Evolutionary conservation across 2,113 vertebrate species (phyloP).

Genomic region (Phalacrocorax aristotelis): DNA sequence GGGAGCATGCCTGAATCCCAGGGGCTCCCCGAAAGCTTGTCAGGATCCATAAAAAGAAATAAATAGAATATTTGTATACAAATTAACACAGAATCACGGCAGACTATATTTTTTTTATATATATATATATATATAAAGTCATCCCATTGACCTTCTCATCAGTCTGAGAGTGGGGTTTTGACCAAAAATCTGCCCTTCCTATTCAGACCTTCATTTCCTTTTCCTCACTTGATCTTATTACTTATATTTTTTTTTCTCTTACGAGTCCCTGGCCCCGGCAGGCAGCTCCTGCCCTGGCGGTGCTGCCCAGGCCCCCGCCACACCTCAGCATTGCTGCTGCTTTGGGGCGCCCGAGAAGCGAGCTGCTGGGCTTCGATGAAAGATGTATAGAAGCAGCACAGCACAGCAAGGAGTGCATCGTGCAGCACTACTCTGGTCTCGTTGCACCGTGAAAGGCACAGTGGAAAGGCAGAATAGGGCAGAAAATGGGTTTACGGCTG

Average conservation of each 20-base stretch:
- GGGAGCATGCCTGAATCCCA: not conserved
- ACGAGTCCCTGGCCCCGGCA: not conserved
- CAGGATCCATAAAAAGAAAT: not conserved
- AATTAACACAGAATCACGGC: not conserved
- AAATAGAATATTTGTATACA: not conserved
- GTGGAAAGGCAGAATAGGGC: not conserved
- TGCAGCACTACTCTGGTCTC: accelerated
- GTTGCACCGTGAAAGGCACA: not conserved
- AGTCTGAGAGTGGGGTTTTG: not conserved
- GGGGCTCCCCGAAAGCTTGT: not conserved
- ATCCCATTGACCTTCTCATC: no score
- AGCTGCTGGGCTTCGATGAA: not conserved
- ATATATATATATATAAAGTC: not conserved
- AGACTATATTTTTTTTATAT: no score
- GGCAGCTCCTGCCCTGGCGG: not conserved
- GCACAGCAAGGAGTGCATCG: accelerated
- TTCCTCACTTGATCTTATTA: not conserved
- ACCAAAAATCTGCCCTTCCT: not conserved
- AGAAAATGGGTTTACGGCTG: accelerated
- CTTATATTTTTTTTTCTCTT: not conserved
- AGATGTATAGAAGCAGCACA: not conserved
- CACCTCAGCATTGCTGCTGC: not conserved
- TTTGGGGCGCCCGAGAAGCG: not conserved
- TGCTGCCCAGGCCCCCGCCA: not conserved
- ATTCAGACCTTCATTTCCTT: not conserved